Base-by-base conservation (phyloP, 1,140 invertebrate genomes). In the Drosophila athabasca region DNA sequence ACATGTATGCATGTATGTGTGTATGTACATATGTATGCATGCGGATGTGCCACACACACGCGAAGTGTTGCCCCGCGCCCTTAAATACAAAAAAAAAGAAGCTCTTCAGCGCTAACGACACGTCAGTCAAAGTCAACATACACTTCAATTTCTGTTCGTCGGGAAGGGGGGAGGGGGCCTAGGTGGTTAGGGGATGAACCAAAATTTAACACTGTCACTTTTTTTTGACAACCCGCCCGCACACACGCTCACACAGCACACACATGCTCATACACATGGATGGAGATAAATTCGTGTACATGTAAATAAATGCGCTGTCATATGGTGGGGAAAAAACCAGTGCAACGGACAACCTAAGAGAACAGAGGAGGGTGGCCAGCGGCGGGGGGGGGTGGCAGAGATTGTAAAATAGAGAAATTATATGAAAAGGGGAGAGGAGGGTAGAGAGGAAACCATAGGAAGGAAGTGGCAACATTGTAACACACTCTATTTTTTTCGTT, bases 81-180 rank as follows among this genome's bases (percentile, higher is more conserved):
- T 31, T 31, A 31, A 31, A 31, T 9, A 31, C 8, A 8, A 31
- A 31, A 31, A 31, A 31, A 29, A 29, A 8, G 9, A 65, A 41
- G 41, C 64, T 76, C 83, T 85, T 82, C 74, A 87, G 46, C 74
- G 62, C 78, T 85, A 82, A 85, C 81, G 82, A 78, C 74, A 79
- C 81, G 81, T 85, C 81, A 85, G 81, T 85, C 81, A 85, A 85
- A 85, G 81, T 85, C 81, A 85, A 85, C 82, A 81, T 62, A 87
- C 78, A 81, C 81, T 85, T 84, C 75, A 82, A 75, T 70, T 79
- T 65, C 49, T 60, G 45, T 41, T 60, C 35, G 76, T 39, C 61
- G 55, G 26, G 44, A 41, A 46, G 39, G 45, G 26, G 39, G 45
- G 26, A 15, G 11, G 19, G 17, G 31, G 22, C 15, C 17, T 19